phyloP scores from a whole-genome alignment of 2,113 vertebrate species.

The Apteryx mantelli region DNA sequence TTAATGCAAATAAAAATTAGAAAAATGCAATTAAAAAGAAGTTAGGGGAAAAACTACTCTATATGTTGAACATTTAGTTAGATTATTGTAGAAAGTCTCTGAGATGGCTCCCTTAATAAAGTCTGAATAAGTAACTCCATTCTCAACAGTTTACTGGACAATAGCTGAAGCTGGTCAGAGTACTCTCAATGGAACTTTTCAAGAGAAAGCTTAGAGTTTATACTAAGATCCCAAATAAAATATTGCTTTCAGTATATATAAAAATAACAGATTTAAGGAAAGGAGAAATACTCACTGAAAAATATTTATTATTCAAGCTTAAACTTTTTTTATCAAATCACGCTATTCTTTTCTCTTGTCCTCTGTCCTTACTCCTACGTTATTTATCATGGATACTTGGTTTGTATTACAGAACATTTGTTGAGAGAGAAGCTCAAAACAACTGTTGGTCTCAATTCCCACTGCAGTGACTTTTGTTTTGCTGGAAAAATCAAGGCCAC shows the following conservation, averaged over 20 bases:
- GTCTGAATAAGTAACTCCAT: neutral
- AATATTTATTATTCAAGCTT: neutral
- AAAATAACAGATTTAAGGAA: neutral
- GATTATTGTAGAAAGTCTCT: neutral
- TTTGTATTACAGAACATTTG: neutral
- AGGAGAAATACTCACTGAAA: neutral
- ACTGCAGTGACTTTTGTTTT: neutral
- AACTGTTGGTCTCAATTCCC: neutral
- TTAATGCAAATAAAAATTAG: neutral
- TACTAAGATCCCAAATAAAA: neutral
- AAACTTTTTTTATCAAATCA: neutral
- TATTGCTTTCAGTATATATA: neutral
- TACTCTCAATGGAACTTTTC: neutral
- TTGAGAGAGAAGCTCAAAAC: neutral
- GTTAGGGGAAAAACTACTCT: neutral
- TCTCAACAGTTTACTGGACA: neutral
- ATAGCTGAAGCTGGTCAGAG: neutral
- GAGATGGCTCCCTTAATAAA: neutral
- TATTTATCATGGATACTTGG: neutral
- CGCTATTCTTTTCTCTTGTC: neutral
- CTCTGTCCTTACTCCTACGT: neutral
- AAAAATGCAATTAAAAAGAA: neutral
- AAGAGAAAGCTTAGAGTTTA: neutral
- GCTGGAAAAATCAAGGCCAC: neutral
- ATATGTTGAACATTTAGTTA: neutral